Evolutionary conservation across 2,888 invertebrate species (phyloP).

Genomic region (Stomorhina lunata): DNA sequence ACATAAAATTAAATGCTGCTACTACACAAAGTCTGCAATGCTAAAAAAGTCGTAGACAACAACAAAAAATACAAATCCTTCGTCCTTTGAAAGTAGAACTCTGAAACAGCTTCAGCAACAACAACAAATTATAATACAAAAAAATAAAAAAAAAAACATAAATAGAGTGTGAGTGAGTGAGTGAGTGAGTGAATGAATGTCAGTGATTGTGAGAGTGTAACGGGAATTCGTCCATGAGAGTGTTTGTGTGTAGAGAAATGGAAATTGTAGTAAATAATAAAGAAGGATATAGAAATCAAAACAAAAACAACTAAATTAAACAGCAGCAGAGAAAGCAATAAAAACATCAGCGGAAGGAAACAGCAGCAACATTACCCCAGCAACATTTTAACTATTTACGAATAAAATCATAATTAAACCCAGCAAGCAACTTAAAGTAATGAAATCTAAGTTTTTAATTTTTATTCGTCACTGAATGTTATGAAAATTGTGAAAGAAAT

Average conservation of each 20-base stretch:
- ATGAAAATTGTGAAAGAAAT: not conserved
- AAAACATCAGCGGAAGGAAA: constrained; percentile 1
- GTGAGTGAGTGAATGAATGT: not conserved
- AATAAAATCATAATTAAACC: not conserved
- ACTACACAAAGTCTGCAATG: not conserved
- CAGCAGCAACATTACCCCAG: not conserved
- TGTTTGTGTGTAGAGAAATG: not conserved
- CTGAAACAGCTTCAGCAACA: constrained; percentile 10
- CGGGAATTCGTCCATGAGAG: not conserved
- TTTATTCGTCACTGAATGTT: too few species aligned
- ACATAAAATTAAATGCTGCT: constrained; percentile 53
- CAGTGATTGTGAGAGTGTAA: not conserved
- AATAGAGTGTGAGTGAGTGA: constrained; percentile 1
- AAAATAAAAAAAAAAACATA: not conserved
- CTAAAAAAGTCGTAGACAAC: too few species aligned
- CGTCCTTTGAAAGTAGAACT: constrained; percentile 51
- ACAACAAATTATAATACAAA: not conserved
- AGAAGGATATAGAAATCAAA: constrained; percentile 56
- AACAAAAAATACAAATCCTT: constrained; percentile 10
- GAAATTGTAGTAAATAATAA: constrained; percentile 7
- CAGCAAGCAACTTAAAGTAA: constrained; percentile 37
- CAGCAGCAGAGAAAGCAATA: constrained; percentile 12
- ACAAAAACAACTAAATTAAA: constrained; percentile 56
- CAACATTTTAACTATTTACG: constrained; percentile 1
- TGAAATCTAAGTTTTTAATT: constrained; percentile 42